Percentiles rank a stretch among this genome's conserved stretches.
Conservation (phyloP, 2,113 vertebrate genomes). For the Phylloscopus trochiloides region DNA sequence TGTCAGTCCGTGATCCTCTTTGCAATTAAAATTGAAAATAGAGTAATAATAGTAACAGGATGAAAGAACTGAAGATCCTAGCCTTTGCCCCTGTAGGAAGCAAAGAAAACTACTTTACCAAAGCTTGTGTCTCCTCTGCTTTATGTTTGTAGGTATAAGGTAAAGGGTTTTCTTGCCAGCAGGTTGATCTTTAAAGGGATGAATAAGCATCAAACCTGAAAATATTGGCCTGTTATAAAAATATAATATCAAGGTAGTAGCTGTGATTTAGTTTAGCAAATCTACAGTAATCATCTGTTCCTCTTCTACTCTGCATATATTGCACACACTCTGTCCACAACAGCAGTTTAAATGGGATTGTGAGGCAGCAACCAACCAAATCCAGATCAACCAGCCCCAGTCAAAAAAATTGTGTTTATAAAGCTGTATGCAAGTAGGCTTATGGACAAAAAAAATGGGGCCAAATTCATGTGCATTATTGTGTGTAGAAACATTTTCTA, state of each 20-base stretch:
- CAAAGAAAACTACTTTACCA: background rate
- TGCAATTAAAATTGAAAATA: background rate
- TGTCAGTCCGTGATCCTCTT: background rate
- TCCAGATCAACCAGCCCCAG: background rate
- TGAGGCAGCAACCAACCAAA: background rate
- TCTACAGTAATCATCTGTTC: background rate
- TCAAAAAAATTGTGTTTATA: background rate
- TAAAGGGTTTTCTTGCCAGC: background rate
- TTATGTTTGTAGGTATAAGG: background rate
- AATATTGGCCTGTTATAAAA: background rate
- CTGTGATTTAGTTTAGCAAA: background rate
- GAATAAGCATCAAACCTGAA: background rate
- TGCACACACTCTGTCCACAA: background rate
- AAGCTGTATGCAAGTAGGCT: background rate
- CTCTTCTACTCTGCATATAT: background rate
- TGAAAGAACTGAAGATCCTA: background rate
- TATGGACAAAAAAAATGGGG: background rate
- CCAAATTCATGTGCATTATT: background rate
- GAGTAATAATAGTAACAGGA: background rate
- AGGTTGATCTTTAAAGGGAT: background rate
- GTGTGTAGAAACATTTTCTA: background rate
- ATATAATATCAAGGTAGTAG: background rate
- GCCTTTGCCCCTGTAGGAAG: background rate
- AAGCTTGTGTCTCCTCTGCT: background rate
- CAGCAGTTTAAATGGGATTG: background rate